Evolutionary conservation across 2,797 vertebrate species (phyloP).

Genomic region (Nyctibius grandis): DNA sequence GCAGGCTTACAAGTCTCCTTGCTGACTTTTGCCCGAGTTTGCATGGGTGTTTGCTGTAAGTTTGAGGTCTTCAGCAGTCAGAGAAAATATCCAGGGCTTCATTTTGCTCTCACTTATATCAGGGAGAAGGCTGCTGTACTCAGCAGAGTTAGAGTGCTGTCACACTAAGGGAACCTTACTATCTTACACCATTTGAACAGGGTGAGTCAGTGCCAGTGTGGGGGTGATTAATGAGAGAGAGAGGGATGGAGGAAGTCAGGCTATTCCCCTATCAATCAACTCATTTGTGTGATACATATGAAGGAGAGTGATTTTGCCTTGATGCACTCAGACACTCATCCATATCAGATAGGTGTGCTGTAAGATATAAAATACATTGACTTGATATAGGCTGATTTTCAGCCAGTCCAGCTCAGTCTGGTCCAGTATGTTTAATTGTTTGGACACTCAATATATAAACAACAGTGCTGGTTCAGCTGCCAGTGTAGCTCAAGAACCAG

Average conservation of each 20-base stretch:
- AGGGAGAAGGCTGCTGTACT: not conserved
- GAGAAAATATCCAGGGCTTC: not conserved
- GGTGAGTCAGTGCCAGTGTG: not conserved
- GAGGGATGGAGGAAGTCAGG: not conserved
- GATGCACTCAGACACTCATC: not conserved
- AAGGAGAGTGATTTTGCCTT: not conserved
- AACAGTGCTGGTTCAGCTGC: not conserved
- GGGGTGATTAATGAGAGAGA: not conserved
- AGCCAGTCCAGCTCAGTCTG: not conserved
- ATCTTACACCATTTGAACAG: not conserved
- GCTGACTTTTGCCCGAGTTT: not conserved
- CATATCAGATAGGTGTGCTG: not conserved
- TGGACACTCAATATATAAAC: not conserved
- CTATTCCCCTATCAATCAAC: not conserved
- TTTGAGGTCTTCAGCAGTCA: not conserved
- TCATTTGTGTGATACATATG: not conserved
- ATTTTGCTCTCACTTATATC: not conserved
- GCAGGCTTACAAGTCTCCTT: not conserved
- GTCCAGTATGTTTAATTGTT: not conserved
- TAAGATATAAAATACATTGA: not conserved
- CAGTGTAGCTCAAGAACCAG: not conserved
- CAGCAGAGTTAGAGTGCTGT: not conserved
- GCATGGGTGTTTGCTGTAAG: not conserved
- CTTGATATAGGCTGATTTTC: not conserved
- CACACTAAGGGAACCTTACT: not conserved